phyloP scores from a whole-genome alignment of 2,113 vertebrate genomes.

The Aramus guarauna region DNA sequence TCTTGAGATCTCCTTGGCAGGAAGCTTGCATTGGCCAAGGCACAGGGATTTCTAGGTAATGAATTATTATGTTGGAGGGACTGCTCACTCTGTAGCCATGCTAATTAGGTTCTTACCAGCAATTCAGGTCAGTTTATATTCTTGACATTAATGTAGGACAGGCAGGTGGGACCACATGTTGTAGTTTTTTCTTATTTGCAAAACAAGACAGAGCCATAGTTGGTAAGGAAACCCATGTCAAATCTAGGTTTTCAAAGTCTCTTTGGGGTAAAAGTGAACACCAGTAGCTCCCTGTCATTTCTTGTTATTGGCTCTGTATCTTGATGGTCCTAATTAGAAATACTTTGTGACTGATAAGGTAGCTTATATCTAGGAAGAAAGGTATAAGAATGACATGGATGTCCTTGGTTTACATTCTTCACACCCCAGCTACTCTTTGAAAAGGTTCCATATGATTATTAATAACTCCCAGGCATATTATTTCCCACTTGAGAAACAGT shows the following conservation, averaged over 20 bases:
- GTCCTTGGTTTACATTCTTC: conserved; percentile 14
- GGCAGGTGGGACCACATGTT: not conserved
- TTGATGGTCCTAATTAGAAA: not conserved
- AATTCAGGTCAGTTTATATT: conserved; percentile 42
- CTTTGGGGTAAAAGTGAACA: not conserved
- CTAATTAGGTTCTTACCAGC: conserved; percentile 38
- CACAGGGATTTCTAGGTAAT: conserved; percentile 47
- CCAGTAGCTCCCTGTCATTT: not conserved
- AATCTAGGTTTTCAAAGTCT: not conserved
- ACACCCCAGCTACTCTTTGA: not conserved
- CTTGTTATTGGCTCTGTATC: not conserved
- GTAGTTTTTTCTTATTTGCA: not conserved
- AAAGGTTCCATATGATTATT: not conserved
- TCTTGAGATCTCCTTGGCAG: conserved; percentile 41
- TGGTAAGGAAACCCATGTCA: not conserved
- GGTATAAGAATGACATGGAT: not conserved
- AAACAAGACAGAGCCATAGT: not conserved
- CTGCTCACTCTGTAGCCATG: conserved; percentile 23
- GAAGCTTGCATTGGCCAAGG: not conserved
- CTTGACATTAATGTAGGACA: not conserved
- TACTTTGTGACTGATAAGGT: not conserved
- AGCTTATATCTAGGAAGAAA: not conserved
- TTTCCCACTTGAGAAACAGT: conserved; percentile 19
- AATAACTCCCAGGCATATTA: conserved; percentile 15
- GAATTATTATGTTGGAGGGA: conserved; percentile 36